These are phyloP conservation scores for Bilobella aurantiaca DNA, from an alignment of 1,140 invertebrate genomes.

Conservation along the genomic window DNA sequence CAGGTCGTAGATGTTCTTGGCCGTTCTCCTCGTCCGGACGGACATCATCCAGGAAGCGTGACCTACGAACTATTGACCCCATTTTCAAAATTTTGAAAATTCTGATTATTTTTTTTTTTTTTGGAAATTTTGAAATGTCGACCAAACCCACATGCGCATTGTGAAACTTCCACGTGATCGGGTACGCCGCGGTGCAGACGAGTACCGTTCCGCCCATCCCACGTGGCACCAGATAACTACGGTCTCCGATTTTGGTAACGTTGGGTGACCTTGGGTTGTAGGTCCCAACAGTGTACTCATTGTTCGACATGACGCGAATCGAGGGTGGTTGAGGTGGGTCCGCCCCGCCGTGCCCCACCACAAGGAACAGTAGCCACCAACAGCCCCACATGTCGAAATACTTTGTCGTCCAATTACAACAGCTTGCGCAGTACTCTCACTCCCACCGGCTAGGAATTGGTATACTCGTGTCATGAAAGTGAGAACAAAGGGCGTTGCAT, in stretches of 20 bases:
- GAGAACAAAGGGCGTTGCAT: neutral
- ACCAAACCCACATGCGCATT: neutral
- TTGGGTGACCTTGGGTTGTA: neutral
- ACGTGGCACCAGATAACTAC: neutral
- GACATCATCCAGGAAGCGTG: neutral
- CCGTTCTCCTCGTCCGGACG: neutral
- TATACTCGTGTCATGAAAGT: neutral
- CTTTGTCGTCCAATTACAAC: neutral
- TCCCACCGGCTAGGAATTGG: neutral
- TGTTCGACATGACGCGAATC: neutral
- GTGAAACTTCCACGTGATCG: conserved; percentile 7
- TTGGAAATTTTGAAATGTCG: no score
- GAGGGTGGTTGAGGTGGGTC: neutral
- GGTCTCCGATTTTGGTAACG: neutral
- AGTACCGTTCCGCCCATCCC: neutral
- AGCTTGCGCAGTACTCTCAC: neutral
- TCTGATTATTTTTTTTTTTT: no score
- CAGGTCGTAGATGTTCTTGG: neutral
- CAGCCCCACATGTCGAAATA: neutral
- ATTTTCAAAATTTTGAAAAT: no score
- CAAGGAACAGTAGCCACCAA: neutral
- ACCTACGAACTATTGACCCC: neutral
- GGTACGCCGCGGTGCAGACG: conserved; percentile 6
- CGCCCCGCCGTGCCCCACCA: neutral
- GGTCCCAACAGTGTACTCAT: neutral